Percentiles rank a stretch among this genome's conserved stretches.
These are phyloP conservation scores for Eupithecia subumbrata DNA, from an alignment of 2,888 invertebrate genomes.

Conservation along the genomic window DNA sequence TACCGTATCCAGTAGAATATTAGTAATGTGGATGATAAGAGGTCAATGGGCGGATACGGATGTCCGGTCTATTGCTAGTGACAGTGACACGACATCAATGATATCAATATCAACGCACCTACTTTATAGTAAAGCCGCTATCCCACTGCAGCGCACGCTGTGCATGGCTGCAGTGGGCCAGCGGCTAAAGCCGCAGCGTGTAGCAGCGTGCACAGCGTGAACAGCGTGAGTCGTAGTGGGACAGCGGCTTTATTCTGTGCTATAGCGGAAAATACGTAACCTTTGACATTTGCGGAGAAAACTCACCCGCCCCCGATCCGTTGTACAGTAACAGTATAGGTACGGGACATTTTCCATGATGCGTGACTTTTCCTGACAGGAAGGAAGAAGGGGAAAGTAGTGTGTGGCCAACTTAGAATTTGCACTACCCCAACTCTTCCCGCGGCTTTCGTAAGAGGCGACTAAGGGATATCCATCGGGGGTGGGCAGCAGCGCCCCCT, in stretches of 20 bases:
- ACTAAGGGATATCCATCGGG: too few relatives aligned
- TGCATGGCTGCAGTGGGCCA: too few relatives aligned
- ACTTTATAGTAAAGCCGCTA: background rate
- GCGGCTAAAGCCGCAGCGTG: too few relatives aligned
- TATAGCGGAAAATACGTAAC: background rate
- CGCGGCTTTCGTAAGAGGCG: too few relatives aligned
- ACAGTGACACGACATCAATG: constrained; percentile 6
- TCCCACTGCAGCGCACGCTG: too few relatives aligned
- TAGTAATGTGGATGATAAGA: constrained; percentile 9
- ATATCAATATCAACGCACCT: constrained; percentile 15
- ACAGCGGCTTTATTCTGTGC: background rate
- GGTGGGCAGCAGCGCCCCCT: too few relatives aligned
- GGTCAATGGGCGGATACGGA: constrained; percentile 23
- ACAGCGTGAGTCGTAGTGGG: too few relatives aligned
- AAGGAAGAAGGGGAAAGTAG: too few relatives aligned
- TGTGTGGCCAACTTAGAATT: too few relatives aligned
- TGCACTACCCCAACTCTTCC: too few relatives aligned
- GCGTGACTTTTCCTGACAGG: background rate
- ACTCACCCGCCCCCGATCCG: background rate
- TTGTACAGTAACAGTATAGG: background rate
- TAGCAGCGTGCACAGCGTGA: too few relatives aligned
- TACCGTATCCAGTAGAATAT: constrained; percentile 6
- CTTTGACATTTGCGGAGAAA: background rate
- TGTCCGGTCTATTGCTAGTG: constrained; percentile 25
- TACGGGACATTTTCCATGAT: background rate